Conservation (phyloP, 2,888 invertebrate species). For the Hesperia comma region DNA sequence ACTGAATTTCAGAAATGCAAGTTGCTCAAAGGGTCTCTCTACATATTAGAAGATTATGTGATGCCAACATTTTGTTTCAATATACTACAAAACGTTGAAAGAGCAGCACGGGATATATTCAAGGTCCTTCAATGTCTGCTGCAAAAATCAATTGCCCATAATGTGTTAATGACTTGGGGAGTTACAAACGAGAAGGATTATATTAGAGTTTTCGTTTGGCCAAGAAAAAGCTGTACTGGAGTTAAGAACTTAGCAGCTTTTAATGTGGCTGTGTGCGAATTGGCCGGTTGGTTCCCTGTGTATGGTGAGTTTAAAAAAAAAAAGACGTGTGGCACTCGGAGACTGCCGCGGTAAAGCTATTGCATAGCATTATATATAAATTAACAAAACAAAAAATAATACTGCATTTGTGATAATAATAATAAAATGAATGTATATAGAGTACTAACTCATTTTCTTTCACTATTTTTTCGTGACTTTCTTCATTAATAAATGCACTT, state of each 20-base stretch:
- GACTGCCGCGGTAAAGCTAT: no score
- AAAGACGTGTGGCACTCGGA: neutral
- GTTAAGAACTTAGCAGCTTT: conserved; percentile 84
- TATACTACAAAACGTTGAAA: conserved; percentile 61
- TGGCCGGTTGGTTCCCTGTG: conserved; percentile 90
- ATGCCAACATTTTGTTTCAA: conserved; percentile 89
- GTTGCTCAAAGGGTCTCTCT: conserved; percentile 79
- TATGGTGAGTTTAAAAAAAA: conserved; percentile 82
- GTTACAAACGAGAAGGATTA: conserved; percentile 58
- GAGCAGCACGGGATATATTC: conserved; percentile 65
- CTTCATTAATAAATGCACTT: no score
- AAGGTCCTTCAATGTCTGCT: conserved; percentile 84
- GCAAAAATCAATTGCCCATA: conserved; percentile 87
- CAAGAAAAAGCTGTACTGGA: conserved; percentile 82
- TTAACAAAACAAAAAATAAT: no score
- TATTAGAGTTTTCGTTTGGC: conserved; percentile 87
- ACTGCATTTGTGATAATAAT: no score
- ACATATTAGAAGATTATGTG: conserved; percentile 82
- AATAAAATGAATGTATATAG: no score
- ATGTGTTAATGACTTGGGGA: conserved; percentile 88
- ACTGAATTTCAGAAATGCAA: conserved; percentile 79
- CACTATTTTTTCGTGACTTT: no score
- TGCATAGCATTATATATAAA: no score
- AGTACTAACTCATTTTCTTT: no score
- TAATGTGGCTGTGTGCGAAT: conserved; percentile 90